Conservation (phyloP, 2,888 invertebrate genomes). For the Eupsilia transversa region DNA sequence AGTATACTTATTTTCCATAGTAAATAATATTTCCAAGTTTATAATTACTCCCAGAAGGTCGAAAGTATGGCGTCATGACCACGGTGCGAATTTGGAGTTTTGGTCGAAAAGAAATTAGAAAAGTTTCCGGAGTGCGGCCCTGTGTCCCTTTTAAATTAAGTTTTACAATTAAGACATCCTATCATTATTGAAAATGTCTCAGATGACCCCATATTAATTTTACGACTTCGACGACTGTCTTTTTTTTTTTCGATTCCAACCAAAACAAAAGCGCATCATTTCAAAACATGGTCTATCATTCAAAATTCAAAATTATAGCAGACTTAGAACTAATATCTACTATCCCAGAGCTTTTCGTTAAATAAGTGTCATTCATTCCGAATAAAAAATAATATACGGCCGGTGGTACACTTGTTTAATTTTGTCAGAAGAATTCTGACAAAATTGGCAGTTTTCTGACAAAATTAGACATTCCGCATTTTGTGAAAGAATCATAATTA, state of each 20-base stretch:
- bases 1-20: background rate
- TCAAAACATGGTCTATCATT: background rate
- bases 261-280: background rate
- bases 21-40: constrained; percentile 12
- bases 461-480: background rate
- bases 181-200: constrained; percentile 19
- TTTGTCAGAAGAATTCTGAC: too few relatives aligned
- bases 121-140: constrained; percentile 35
- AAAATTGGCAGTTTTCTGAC: too few relatives aligned
- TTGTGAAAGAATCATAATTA: background rate
- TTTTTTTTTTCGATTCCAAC: background rate
- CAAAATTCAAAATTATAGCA: background rate
- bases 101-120: constrained; percentile 53
- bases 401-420: background rate
- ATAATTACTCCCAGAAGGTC: constrained; percentile 11
- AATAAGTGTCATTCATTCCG: too few relatives aligned
- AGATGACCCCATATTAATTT: constrained; percentile 28
- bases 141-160: constrained; percentile 46
- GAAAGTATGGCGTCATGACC: constrained; percentile 11
- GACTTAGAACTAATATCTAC: background rate
- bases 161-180: constrained; percentile 39
- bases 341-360: constrained; percentile 77
- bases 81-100: constrained; percentile 31
- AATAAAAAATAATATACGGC: background rate
- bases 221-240: constrained; percentile 1